Conservation (phyloP, 1,140 invertebrate genomes). For the Oedothorax gibbosus region DNA sequence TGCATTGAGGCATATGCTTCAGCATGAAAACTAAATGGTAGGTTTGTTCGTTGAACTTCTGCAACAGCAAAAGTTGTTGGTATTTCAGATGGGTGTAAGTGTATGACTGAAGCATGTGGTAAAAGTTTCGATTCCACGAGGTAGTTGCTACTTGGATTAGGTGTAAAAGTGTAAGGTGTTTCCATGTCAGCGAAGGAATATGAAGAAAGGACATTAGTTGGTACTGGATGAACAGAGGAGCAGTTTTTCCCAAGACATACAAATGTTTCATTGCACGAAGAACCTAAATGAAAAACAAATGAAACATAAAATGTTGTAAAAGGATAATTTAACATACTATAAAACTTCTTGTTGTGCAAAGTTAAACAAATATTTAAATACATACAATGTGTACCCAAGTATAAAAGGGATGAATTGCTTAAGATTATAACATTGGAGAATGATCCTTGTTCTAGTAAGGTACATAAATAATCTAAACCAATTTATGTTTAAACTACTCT, state of each 20-base stretch:
- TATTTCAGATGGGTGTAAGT: conserved; percentile 38
- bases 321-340: no score
- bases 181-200: neutral
- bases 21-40: neutral
- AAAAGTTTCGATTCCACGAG: neutral
- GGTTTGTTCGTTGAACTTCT: conserved; percentile 6
- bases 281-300: conserved; percentile 24
- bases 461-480: no score
- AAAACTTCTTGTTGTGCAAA: no score
- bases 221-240: neutral
- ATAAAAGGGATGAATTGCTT: no score
- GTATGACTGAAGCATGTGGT: neutral
- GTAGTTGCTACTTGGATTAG: neutral
- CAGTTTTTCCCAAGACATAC: conserved; percentile 31
- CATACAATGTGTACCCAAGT: no score
- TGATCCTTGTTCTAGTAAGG: no score
- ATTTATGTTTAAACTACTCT: no score
- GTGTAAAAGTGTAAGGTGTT: neutral
- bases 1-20: neutral
- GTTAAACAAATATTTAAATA: no score
- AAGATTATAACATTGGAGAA: no score
- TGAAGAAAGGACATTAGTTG: neutral
- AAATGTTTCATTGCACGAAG: conserved; percentile 52
- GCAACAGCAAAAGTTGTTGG: neutral
- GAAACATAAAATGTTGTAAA: no score